phyloP scores from a whole-genome alignment of 1,140 invertebrate genomes.

The Trichoplusia ni region DNA sequence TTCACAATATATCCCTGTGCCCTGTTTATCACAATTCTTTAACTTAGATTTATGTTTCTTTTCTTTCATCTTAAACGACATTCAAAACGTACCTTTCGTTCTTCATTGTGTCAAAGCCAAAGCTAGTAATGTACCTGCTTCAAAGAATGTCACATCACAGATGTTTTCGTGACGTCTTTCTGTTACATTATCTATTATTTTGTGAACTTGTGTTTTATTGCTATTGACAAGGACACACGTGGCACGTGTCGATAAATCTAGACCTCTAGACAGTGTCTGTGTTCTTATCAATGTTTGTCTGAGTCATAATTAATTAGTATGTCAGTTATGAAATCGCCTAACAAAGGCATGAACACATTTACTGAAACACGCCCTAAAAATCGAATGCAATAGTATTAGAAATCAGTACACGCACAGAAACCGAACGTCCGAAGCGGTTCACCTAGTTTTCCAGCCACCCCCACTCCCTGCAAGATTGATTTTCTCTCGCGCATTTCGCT shows the following conservation, averaged over 20 bases:
- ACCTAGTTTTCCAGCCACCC: constrained; percentile 72
- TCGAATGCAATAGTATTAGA: constrained; percentile 32
- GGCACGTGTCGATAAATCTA: background rate
- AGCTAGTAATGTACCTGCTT: background rate
- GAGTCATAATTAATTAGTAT: too few relatives aligned
- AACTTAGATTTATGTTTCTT: too few relatives aligned
- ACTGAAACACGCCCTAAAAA: constrained; percentile 18
- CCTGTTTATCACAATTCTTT: too few relatives aligned
- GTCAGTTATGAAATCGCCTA: too few relatives aligned
- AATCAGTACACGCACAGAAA: constrained; percentile 37
- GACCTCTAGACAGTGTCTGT: background rate
- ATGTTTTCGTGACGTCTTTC: constrained; percentile 12
- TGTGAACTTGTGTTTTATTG: background rate
- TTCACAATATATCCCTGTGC: too few relatives aligned
- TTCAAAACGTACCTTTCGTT: background rate
- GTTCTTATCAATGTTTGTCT: too few relatives aligned
- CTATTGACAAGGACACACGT: background rate
- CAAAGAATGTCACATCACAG: constrained; percentile 1
- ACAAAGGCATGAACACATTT: background rate
- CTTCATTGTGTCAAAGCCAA: background rate
- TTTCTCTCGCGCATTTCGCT: constrained; percentile 75
- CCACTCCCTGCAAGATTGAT: constrained; percentile 76
- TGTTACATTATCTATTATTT: background rate
- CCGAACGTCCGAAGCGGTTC: constrained; percentile 60
- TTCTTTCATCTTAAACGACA: too few relatives aligned